Evolutionary conservation across 1,140 invertebrate species (phyloP).

Genomic region (Cherax destructor): DNA sequence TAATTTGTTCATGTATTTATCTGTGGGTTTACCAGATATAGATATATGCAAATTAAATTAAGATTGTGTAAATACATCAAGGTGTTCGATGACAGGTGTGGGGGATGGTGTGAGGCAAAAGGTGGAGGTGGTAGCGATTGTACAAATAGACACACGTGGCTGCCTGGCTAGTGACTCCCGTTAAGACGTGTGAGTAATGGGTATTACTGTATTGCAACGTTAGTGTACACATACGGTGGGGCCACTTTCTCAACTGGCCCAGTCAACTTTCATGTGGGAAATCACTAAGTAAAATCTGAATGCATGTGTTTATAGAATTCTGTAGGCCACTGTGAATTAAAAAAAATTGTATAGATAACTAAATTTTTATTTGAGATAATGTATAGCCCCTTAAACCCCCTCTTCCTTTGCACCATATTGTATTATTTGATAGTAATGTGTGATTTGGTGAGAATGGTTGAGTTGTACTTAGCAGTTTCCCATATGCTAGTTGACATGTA

Average conservation of each 20-base stretch:
- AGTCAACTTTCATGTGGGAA: background rate
- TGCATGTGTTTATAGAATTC: background rate
- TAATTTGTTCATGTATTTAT: no score
- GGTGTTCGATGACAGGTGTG: no score
- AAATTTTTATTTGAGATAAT: background rate
- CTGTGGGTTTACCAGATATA: no score
- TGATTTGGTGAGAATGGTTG: background rate
- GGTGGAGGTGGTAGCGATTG: constrained; percentile 13
- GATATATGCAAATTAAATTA: no score
- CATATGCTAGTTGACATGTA: constrained; percentile 2
- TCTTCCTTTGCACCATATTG: no score
- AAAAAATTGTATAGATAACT: background rate
- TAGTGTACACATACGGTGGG: background rate
- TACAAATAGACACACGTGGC: constrained; percentile 12
- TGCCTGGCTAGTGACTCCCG: constrained; percentile 3
- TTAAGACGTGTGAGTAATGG: background rate
- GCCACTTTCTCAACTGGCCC: background rate
- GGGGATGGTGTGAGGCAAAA: background rate
- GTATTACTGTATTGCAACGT: background rate
- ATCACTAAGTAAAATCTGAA: background rate
- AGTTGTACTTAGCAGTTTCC: background rate
- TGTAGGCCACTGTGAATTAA: background rate
- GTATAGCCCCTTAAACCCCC: no score
- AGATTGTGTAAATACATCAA: no score
- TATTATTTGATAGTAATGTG: background rate